Evolutionary conservation across 2,113 vertebrate species (phyloP).

Genomic region (Zapus hudsonius): DNA sequence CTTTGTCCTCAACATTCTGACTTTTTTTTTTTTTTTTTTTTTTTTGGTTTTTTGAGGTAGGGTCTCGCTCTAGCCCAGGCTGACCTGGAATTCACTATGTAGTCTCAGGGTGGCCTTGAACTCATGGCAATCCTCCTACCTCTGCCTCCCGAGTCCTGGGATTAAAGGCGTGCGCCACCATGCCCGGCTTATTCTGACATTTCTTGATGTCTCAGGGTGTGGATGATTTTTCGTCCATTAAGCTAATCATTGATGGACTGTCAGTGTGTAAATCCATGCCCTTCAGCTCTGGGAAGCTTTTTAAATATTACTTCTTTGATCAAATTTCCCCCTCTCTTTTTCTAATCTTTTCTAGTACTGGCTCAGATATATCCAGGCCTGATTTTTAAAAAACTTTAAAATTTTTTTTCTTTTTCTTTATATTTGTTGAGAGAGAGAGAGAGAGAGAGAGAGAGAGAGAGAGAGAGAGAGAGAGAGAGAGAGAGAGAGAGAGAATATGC

Average conservation of each 20-base stretch:
- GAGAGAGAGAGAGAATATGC: too few species aligned
- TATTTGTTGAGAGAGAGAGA: too few species aligned
- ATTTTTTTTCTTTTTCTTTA: background rate
- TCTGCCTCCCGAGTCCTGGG: too few species aligned
- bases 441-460: too few species aligned
- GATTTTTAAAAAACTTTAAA: background rate
- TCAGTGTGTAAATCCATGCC: background rate
- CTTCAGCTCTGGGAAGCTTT: conserved; percentile 16
- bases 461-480: too few species aligned
- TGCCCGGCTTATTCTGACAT: background rate
- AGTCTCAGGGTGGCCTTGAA: too few species aligned
- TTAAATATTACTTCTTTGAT: background rate
- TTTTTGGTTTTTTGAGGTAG: too few species aligned
- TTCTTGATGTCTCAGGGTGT: background rate
- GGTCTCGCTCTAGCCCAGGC: too few species aligned
- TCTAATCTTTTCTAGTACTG: background rate
- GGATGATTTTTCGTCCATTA: background rate
- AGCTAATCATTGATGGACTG: background rate
- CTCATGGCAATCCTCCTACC: too few species aligned
- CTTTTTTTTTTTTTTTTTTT: background rate
- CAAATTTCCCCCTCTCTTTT: background rate
- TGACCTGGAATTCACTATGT: too few species aligned
- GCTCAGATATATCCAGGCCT: background rate
- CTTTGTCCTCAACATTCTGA: conserved; percentile 16
- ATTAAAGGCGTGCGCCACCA: too few species aligned